A percentile compares a stretch with the other conserved stretches of the same genome.
Evolutionary conservation across 2,888 invertebrate genomes (phyloP).

Genomic region (Rotaria magnacalcarata): DNA sequence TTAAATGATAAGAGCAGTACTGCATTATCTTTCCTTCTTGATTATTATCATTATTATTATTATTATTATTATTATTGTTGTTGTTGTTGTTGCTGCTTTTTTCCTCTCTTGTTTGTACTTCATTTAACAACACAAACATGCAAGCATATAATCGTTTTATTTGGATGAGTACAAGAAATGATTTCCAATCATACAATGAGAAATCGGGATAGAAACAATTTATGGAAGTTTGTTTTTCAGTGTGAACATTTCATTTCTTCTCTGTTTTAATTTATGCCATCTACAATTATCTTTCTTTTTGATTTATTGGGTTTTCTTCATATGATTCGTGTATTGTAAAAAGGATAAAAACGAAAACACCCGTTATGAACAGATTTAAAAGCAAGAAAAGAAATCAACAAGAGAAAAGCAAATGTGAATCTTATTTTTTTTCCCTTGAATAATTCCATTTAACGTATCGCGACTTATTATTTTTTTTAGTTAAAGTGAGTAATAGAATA

Average conservation of each 20-base stretch:
- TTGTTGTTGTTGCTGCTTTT: neutral
- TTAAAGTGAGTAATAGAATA: neutral
- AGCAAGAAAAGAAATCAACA: neutral
- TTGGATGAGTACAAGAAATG: neutral
- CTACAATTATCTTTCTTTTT: neutral
- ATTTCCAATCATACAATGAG: neutral
- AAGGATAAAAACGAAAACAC: no score
- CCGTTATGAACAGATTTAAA: neutral
- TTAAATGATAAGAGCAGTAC: neutral
- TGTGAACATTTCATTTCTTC: no score
- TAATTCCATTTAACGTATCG: neutral
- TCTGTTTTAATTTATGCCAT: no score
- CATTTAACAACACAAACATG: constrained; percentile 2
- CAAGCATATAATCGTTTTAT: neutral
- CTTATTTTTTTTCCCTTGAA: neutral
- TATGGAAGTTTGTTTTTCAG: neutral
- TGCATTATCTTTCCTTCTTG: neutral
- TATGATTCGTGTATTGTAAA: neutral
- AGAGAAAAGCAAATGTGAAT: neutral
- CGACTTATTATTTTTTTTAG: neutral
- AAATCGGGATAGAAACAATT: neutral
- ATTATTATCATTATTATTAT: neutral
- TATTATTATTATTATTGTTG: neutral
- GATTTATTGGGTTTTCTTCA: neutral
- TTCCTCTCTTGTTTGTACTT: neutral